Base-by-base conservation (phyloP, 2,113 vertebrate genomes). In the Cygnus buccinator region DNA sequence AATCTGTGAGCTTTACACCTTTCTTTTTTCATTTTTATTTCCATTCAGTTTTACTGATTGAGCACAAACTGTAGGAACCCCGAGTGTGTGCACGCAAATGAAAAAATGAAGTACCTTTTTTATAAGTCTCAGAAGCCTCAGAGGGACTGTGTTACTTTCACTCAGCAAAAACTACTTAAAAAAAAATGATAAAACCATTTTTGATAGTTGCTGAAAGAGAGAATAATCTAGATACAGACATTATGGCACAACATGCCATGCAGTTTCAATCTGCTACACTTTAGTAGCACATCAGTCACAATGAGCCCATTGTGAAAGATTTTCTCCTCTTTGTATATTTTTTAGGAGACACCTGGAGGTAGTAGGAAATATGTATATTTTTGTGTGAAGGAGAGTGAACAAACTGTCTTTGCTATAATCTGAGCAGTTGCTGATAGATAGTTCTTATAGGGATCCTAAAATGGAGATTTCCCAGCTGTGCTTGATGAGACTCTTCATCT, bases 1-100 rank as follows among this genome's bases (percentile, higher is more conserved):
- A 93, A 97, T 96, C 93, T 79, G 26, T 70, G 66, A 88, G 43
- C 57, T 89, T 97, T 97, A 96, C 33, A 72, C 90, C 13, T 89
- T 94, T 93, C 23, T 21, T 93, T 96, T 97, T 96, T 95, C 81
- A 85, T 96, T 97, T 97, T 95, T 96, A 94, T 96, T 93, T 94
- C 83, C 43, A 84, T 91, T 97, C 82, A 57, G 9, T 96, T 93
- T 96, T 94, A 95, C 75, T 74, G 81, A 93, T 77, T 86, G 95
- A 95, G 72, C 72, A 72, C 86, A 93, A 95, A 95, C 85, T 91
- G 20, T 68, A 95, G 94, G 78, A 65, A 93, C 31, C 17, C 25
- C 8, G 17, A 85, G 43, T 70, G 29, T 33, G 66, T 86, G 68
- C 62, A 82, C 8, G 4, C 33, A 81, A 84, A 89, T 84, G 91